Conservation (phyloP, 2,888 invertebrate genomes). For the Andricus curvator region DNA sequence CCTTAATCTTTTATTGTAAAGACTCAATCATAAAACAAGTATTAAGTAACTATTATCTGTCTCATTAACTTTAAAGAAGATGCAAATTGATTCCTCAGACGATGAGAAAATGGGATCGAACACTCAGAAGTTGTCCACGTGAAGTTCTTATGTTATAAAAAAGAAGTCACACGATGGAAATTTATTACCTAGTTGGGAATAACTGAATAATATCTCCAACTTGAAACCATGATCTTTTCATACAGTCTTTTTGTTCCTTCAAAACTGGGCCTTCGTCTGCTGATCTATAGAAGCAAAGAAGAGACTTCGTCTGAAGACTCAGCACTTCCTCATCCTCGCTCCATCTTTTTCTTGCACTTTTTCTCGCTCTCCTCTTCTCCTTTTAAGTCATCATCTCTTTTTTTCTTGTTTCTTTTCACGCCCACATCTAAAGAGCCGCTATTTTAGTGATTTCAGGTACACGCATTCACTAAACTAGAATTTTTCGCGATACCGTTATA, state of each 20-base stretch:
- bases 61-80: neutral
- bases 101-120: slow-evolving; percentile 9
- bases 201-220: neutral
- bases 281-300: neutral
- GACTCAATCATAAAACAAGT: neutral
- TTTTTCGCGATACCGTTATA: slow-evolving; percentile 51
- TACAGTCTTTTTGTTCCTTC: neutral
- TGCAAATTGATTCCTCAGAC: slow-evolving; percentile 5
- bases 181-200: slow-evolving; percentile 6
- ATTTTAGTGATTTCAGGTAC: slow-evolving; percentile 48
- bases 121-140: neutral
- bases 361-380: slow-evolving; percentile 41
- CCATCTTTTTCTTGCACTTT: slow-evolving; percentile 25
- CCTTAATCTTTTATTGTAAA: neutral
- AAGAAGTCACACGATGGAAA: slow-evolving; percentile 1
- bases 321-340: neutral
- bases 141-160: neutral
- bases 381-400: neutral
- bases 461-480: slow-evolving; percentile 42
- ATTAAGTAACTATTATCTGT: neutral
- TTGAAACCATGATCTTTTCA: slow-evolving; percentile 16
- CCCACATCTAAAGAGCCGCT: slow-evolving; percentile 42
- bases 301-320: slow-evolving; percentile 6
- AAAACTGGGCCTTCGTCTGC: slow-evolving; percentile 3
- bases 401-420: slow-evolving; percentile 43